These are phyloP conservation scores for Pimephales promelas DNA, from an alignment of 2,113 vertebrate genomes.

Conservation along the genomic window DNA sequence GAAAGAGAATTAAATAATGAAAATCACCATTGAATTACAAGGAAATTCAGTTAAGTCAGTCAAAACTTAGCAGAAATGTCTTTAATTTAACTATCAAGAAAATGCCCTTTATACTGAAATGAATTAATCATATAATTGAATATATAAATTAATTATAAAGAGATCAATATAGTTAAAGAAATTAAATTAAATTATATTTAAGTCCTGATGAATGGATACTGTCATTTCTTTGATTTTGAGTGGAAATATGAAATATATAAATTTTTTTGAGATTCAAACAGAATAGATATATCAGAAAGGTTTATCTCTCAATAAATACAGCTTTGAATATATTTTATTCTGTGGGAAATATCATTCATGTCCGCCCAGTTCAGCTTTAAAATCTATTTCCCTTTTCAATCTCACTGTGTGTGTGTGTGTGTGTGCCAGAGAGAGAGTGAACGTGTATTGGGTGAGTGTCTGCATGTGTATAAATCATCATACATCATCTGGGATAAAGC, in stretches of 20 bases:
- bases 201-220: background rate
- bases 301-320: background rate
- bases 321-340: background rate
- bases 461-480: constrained; percentile 10
- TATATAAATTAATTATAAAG: background rate
- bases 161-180: no score
- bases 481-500: constrained; percentile 1
- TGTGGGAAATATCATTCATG: background rate
- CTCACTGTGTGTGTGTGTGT: background rate
- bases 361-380: background rate
- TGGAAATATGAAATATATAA: background rate
- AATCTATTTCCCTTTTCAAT: no score
- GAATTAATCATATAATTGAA: background rate
- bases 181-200: no score
- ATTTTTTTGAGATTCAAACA: background rate
- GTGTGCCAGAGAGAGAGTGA: no score
- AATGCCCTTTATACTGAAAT: background rate
- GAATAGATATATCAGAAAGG: background rate
- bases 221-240: background rate
- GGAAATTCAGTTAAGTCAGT: background rate
- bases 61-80: no score
- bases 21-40: background rate
- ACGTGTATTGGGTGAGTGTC: constrained; percentile 1
- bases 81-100: background rate
- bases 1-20: background rate